phyloP scores from a whole-genome alignment of 2,888 invertebrate genomes.

The Heliconius ismenius region DNA sequence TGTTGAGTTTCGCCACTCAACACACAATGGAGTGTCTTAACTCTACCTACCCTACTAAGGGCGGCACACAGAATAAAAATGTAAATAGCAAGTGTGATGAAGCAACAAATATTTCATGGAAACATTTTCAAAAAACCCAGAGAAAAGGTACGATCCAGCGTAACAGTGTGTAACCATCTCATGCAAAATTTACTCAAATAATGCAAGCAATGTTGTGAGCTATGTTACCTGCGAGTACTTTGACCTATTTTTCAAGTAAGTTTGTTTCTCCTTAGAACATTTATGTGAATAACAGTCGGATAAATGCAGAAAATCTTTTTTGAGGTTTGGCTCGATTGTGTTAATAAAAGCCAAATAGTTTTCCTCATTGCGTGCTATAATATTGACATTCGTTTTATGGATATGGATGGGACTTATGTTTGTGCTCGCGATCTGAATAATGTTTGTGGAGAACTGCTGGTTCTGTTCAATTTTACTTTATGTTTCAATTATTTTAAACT shows the following conservation, averaged over 20 bases:
- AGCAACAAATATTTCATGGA: constrained; percentile 29
- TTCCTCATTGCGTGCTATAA: constrained; percentile 21
- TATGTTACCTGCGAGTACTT: constrained; percentile 38
- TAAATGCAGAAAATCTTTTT: constrained; percentile 27
- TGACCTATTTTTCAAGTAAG: constrained; percentile 40
- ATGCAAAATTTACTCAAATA: constrained; percentile 43
- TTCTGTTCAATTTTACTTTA: neutral
- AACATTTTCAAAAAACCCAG: constrained; percentile 40
- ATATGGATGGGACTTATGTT: constrained; percentile 22
- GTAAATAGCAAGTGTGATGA: neutral
- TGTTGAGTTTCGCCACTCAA: no score
- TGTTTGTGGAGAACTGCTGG: neutral
- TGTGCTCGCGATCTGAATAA: constrained; percentile 1
- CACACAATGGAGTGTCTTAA: no score
- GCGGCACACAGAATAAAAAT: no score
- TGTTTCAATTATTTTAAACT: constrained; percentile 4
- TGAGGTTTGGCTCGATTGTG: constrained; percentile 22
- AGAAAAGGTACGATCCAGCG: constrained; percentile 35
- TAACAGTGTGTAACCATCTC: constrained; percentile 43
- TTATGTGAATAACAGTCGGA: constrained; percentile 34
- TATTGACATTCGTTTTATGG: constrained; percentile 21
- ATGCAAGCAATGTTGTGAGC: constrained; percentile 39
- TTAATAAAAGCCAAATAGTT: constrained; percentile 29
- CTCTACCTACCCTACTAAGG: no score
- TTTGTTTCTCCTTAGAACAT: constrained; percentile 40